Percentiles rank a stretch among this genome's conserved stretches.
These are phyloP conservation scores for Panurus biarmicus DNA, from an alignment of 2,113 vertebrate species.

Conservation along the genomic window DNA sequence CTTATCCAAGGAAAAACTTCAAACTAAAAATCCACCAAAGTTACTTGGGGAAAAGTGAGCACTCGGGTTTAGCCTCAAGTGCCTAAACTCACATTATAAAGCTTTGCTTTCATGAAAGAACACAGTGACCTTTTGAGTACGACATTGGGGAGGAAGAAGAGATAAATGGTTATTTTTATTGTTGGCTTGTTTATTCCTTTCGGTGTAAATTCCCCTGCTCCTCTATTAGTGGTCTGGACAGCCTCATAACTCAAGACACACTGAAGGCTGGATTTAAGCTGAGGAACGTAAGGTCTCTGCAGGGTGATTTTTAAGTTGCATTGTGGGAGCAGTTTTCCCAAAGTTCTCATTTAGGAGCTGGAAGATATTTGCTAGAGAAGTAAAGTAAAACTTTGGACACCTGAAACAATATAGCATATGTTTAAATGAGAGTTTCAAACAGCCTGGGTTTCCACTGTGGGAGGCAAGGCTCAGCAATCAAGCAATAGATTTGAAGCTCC, in stretches of 20 bases:
- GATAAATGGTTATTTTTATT: conserved; percentile 59
- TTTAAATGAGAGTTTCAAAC: background rate
- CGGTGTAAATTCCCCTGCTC: conserved; percentile 36
- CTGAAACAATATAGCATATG: conserved; percentile 33
- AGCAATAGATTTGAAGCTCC: background rate
- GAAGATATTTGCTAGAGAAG: conserved; percentile 38
- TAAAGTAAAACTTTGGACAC: conserved; percentile 39
- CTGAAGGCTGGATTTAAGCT: conserved; percentile 36
- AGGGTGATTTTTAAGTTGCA: conserved; percentile 31
- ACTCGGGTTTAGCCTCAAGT: background rate
- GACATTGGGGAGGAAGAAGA: conserved; percentile 21
- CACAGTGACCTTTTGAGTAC: conserved; percentile 38
- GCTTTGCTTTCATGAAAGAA: background rate
- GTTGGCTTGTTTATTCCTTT: conserved; percentile 59
- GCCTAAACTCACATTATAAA: background rate
- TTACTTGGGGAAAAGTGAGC: background rate
- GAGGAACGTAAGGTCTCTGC: conserved; percentile 8
- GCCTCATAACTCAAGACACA: conserved; percentile 51
- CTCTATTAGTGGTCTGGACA: conserved; percentile 46
- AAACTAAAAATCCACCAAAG: background rate
- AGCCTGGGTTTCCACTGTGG: background rate
- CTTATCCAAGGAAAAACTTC: background rate
- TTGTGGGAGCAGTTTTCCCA: conserved; percentile 23
- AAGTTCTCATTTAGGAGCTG: background rate
- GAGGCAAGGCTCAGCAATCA: background rate